phyloP scores from a whole-genome alignment of 2,888 invertebrate genomes.

The Alloscopus bannaensis region DNA sequence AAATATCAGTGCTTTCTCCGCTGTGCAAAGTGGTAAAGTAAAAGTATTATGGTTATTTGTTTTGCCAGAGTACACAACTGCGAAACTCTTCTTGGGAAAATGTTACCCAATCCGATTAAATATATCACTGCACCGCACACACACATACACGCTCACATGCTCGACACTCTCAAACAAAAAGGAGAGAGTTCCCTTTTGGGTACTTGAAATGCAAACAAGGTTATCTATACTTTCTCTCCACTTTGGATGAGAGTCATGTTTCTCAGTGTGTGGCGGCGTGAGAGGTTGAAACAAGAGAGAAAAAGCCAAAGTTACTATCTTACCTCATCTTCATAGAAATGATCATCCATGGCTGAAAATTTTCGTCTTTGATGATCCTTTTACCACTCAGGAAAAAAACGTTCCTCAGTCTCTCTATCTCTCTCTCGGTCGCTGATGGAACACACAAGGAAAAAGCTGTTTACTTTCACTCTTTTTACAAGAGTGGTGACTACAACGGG shows the following conservation, averaged over 20 bases:
- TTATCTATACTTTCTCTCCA: neutral
- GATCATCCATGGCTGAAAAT: slow-evolving; percentile 32
- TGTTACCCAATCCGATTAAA: no score
- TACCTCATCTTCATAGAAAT: slow-evolving; percentile 40
- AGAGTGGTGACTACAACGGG: no score
- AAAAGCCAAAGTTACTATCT: slow-evolving; percentile 4
- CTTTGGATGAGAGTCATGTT: neutral
- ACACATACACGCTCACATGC: no score
- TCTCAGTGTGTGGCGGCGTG: neutral
- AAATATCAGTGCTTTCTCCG: no score
- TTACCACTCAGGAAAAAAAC: neutral
- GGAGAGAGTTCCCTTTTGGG: neutral
- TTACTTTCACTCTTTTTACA: no score
- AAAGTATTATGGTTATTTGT: no score
- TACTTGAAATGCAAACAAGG: neutral
- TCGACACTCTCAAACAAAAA: neutral
- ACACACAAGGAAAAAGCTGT: no score
- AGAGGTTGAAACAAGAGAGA: neutral
- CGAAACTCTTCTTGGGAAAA: no score
- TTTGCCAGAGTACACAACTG: no score
- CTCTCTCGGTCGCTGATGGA: neutral
- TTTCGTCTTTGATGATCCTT: neutral
- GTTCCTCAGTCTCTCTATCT: neutral
- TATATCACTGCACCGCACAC: no score
- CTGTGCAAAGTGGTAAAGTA: no score